Base-by-base conservation (phyloP, 2,888 invertebrate species). In the Microplitis manilae region DNA sequence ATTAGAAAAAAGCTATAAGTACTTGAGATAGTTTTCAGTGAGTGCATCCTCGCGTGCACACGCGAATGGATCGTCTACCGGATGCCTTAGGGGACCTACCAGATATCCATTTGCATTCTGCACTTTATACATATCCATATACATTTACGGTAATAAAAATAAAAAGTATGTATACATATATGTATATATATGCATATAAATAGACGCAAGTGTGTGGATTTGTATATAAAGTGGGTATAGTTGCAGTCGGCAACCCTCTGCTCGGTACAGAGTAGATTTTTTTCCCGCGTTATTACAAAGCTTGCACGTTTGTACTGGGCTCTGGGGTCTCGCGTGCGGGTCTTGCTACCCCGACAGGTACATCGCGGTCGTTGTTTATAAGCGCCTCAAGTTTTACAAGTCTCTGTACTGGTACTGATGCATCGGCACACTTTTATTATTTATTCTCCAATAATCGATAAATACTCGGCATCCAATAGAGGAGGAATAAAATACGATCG, bases 71-170 rank as follows among this genome's bases (percentile, higher is more conserved):
- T 72, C 68, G 76, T 68, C 40, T 67, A 74, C 73, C 77, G 77
- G 74, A 77, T 71, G 76, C 76, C 65, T 17, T 9, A 65, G 67
- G 70, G 71, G 61, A 73, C 59, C 41, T 13, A 60, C 9, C 41
- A 73, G 64, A 61, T n/a, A 74, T 72, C 77, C 73, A 77, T 77
- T 77, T 77, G 77, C 77, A 77, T 77, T 68, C 64, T 65, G 67
- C 13, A 50, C 50, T 50, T 50, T 39, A n/a, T 59, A 68, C 15
- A 39, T 68, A 68, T 40, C 30, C 67, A 38, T 59, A 59, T 67
- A 20, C 20, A 13, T 38, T 20, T 67, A 67, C 39, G 38, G 67
- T 38, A 67, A 17, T 67, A 50, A 50, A 50, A 64, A 20, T 64
- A 8, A 20, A 20, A 20, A 20, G 20, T 20, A 20, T 20, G 20